These are phyloP conservation scores for Chromobotia macracanthus DNA, from an alignment of 2,797 vertebrate species.

Conservation along the genomic window DNA sequence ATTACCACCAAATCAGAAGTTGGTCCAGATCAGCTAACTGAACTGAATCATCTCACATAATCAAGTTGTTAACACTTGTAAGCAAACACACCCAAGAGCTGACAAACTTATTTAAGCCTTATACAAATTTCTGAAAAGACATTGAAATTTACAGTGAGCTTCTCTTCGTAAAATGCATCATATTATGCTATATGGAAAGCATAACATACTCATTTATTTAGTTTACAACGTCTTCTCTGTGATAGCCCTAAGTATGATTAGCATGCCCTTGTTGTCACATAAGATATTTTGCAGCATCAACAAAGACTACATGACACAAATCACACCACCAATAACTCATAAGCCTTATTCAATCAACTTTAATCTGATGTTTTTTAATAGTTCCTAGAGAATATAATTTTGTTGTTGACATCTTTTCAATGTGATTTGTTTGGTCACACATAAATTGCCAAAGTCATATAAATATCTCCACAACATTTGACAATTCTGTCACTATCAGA, in stretches of 20 bases:
- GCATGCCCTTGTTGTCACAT: not conserved
- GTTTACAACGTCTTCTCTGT: not conserved
- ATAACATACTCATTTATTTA: not conserved
- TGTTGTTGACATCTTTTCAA: not conserved
- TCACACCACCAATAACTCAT: not conserved
- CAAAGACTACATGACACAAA: no score
- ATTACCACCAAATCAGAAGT: conserved; percentile 30
- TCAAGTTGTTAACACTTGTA: conserved; percentile 25
- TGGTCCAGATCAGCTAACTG: conserved; percentile 28
- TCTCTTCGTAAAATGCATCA: not conserved
- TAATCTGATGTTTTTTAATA: not conserved
- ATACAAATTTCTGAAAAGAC: not conserved
- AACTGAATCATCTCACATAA: conserved; percentile 35
- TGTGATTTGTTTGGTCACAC: not conserved
- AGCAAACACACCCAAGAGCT: not conserved
- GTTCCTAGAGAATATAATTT: no score
- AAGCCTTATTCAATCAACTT: not conserved
- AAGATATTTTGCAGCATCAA: not conserved
- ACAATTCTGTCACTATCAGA: no score
- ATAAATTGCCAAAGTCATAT: not conserved
- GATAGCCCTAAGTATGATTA: not conserved
- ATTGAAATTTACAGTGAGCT: not conserved
- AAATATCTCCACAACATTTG: no score
- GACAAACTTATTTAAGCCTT: not conserved
- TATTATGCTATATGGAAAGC: not conserved